phyloP scores from a whole-genome alignment of 2,888 invertebrate species.

The Amiota communis region DNA sequence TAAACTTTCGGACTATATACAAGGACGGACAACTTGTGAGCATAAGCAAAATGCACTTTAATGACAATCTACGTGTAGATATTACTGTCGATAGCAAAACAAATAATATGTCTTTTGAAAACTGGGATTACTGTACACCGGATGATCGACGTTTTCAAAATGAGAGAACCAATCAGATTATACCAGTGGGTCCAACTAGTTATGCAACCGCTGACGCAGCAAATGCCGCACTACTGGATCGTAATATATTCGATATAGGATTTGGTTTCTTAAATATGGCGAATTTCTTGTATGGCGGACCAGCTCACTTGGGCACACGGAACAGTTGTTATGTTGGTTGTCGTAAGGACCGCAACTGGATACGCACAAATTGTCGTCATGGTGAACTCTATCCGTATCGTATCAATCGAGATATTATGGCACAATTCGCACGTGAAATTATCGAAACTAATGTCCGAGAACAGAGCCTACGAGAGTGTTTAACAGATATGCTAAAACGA shows the following conservation, averaged over 20 bases:
- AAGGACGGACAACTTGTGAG: conserved; percentile 38
- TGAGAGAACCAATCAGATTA: conserved; percentile 31
- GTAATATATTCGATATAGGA: conserved; percentile 52
- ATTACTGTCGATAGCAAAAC: conserved; percentile 51
- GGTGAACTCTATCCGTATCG: conserved; percentile 38
- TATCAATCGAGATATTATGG: conserved; percentile 12
- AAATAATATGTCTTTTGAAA: conserved; percentile 48
- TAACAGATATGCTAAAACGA: background rate
- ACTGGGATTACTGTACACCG: conserved; percentile 80
- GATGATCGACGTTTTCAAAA: conserved; percentile 77
- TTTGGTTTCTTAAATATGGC: conserved; percentile 40
- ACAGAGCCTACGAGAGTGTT: background rate
- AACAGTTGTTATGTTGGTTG: conserved; percentile 55
- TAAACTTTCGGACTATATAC: conserved; percentile 62
- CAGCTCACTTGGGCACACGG: background rate
- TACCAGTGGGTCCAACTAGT: conserved; percentile 37
- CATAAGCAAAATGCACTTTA: conserved; percentile 43
- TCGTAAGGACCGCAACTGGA: conserved; percentile 65
- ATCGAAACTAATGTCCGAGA: conserved; percentile 42
- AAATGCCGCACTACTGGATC: conserved; percentile 8
- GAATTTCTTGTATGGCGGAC: conserved; percentile 33
- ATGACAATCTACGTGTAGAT: conserved; percentile 44
- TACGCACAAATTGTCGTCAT: conserved; percentile 48
- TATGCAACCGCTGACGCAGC: conserved; percentile 32
- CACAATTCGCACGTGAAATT: conserved; percentile 41